These are phyloP conservation scores for Scleropages formosus DNA, from an alignment of 2,797 vertebrate species.

Conservation along the genomic window DNA sequence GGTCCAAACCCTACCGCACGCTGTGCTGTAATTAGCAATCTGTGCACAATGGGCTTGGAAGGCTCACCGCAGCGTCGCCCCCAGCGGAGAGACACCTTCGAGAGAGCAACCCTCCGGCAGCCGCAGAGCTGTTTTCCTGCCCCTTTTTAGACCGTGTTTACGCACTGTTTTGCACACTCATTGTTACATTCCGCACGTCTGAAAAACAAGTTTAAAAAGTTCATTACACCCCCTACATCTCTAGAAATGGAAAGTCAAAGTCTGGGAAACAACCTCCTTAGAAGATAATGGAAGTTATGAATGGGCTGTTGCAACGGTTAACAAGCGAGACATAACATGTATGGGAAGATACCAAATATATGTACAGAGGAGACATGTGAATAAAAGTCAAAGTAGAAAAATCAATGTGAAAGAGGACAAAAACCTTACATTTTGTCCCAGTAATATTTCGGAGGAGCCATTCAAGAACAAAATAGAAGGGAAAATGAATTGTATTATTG, in stretches of 20 bases:
- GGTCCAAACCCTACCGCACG: constrained; percentile 33
- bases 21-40: constrained; percentile 43
- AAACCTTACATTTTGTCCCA: background rate
- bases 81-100: constrained; percentile 27
- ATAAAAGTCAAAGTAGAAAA: background rate
- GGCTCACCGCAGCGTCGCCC: constrained; percentile 1
- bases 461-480: constrained; percentile 11
- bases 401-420: background rate
- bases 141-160: background rate
- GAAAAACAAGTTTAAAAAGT: background rate
- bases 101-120: background rate
- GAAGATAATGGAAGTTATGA: background rate
- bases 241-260: background rate
- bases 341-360: background rate
- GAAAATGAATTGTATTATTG: constrained; percentile 67
- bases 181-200: background rate
- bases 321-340: too few relatives aligned
- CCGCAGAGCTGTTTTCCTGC: constrained; percentile 8
- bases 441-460: constrained; percentile 23
- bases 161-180: background rate
- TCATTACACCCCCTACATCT: background rate
- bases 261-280: background rate
- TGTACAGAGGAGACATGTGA: background rate
- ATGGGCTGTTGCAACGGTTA: background rate
- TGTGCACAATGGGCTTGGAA: constrained; percentile 39